Conservation (phyloP, 2,888 invertebrate species). For the Theretra japonica region DNA sequence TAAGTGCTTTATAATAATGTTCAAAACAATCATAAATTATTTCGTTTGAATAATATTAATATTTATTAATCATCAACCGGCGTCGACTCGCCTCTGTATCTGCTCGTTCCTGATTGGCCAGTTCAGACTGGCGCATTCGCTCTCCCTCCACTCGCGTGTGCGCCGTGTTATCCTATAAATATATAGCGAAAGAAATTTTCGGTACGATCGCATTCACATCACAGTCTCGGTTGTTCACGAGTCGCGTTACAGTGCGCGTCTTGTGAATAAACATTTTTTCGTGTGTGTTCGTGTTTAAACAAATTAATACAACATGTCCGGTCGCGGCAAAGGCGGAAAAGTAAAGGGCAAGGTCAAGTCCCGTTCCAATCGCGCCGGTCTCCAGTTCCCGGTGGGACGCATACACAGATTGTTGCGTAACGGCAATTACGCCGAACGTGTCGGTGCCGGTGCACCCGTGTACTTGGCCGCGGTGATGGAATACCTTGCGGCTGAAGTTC, state of each 20-base stretch:
- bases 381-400: constrained; percentile 82
- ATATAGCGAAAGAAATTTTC: no score
- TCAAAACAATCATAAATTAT: no score
- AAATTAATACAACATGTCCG: constrained; percentile 36
- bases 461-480: constrained; percentile 85
- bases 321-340: constrained; percentile 60
- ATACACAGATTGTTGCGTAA: constrained; percentile 79
- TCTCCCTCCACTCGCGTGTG: background rate
- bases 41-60: no score
- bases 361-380: constrained; percentile 80
- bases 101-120: no score
- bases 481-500: constrained; percentile 86
- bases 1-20: no score
- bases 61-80: no score
- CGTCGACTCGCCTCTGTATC: no score
- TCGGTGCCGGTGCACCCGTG: constrained; percentile 68
- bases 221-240: background rate
- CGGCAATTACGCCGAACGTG: constrained; percentile 82
- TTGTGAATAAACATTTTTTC: background rate
- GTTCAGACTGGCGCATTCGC: no score
- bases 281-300: background rate
- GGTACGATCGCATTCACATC: background rate
- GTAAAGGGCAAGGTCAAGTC: constrained; percentile 73
- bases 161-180: constrained; percentile 12
- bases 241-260: background rate